Evolutionary conservation across 2,888 invertebrate genomes (phyloP).

Genomic region (Agrochola lota): DNA sequence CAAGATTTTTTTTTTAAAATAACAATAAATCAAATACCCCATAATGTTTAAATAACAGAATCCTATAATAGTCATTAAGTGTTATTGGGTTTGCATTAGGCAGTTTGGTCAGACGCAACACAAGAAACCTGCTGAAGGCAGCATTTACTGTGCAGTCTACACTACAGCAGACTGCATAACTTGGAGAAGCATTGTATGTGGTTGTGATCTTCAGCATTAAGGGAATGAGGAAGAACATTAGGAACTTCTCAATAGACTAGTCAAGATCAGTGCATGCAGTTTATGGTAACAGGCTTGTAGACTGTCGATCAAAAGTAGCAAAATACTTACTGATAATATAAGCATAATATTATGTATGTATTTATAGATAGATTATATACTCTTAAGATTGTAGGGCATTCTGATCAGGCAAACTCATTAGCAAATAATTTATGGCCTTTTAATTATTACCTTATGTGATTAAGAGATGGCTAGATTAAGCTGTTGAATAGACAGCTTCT

Average conservation of each 20-base stretch:
- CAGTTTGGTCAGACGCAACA: background rate
- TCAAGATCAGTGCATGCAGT: background rate
- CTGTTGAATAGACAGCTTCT: background rate
- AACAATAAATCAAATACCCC: background rate
- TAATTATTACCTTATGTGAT: background rate
- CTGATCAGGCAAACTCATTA: no score
- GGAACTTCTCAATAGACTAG: background rate
- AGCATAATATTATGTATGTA: background rate
- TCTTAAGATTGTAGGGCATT: no score
- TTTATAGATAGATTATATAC: background rate
- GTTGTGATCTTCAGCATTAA: background rate
- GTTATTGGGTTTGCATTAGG: background rate
- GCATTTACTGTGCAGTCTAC: background rate
- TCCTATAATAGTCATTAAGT: background rate
- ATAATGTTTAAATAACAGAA: background rate
- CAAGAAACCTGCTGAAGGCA: background rate
- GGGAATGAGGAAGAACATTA: background rate
- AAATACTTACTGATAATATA: background rate
- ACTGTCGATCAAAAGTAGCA: background rate
- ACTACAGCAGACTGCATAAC: background rate
- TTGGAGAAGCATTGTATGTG: background rate
- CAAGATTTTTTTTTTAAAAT: background rate
- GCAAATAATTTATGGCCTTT: background rate
- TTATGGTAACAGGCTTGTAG: background rate
- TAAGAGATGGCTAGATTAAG: background rate